Percentiles rank a stretch among this genome's conserved stretches.
These are phyloP conservation scores for Gastracanthus pulcherrimus DNA, from an alignment of 2,888 invertebrate species.

Conservation along the genomic window DNA sequence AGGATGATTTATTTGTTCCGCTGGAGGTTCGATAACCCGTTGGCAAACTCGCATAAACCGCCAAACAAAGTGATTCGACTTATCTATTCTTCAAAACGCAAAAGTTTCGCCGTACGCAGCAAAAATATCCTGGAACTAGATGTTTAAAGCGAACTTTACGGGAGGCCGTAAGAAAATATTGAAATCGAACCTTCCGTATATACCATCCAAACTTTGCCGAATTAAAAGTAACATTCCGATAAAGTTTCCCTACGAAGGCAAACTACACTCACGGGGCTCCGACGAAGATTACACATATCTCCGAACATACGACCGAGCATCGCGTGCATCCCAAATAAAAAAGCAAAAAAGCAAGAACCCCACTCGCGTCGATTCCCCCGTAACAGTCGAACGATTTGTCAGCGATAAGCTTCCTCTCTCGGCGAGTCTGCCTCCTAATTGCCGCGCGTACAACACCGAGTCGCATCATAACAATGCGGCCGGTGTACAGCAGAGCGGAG, in stretches of 20 bases:
- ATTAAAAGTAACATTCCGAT: slow-evolving; percentile 7
- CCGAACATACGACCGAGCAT: too few species aligned
- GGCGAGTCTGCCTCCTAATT: neutral
- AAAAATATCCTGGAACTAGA: neutral
- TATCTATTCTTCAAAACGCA: slow-evolving; percentile 9
- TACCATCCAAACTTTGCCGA: slow-evolving; percentile 4
- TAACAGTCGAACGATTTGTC: neutral
- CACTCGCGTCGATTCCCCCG: neutral
- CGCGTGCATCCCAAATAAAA: neutral
- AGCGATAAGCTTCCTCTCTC: neutral
- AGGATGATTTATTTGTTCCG: neutral
- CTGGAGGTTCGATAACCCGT: neutral
- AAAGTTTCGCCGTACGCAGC: neutral
- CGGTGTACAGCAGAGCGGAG: neutral
- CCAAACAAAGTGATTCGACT: neutral
- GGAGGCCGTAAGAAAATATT: neutral
- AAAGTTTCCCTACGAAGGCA: neutral
- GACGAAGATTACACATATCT: too few species aligned
- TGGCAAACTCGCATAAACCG: too few species aligned
- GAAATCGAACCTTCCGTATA: slow-evolving; percentile 13
- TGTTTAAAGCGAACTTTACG: neutral
- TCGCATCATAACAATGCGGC: neutral
- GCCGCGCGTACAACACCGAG: neutral
- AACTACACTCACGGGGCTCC: neutral
- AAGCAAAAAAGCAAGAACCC: neutral